These are phyloP conservation scores for Galeopsomyia nigrocyanea DNA, from an alignment of 2,888 invertebrate species.

Conservation along the genomic window DNA sequence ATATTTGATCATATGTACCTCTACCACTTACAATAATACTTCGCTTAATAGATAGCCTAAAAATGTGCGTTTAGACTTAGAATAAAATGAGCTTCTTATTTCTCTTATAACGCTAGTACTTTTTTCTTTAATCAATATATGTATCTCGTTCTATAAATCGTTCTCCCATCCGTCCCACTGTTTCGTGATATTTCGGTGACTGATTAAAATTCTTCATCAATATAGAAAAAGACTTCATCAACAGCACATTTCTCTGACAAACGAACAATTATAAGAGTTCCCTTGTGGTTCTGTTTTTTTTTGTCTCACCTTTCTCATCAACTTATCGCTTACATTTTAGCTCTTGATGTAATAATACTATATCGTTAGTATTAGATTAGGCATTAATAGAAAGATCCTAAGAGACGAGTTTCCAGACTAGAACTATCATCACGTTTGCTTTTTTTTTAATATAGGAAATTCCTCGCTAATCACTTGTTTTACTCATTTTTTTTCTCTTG, in stretches of 20 bases:
- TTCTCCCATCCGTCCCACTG: conserved; percentile 38
- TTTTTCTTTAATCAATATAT: conserved; percentile 35
- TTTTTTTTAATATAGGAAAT: conserved; percentile 37
- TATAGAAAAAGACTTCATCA: conserved; percentile 47
- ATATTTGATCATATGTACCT: conserved; percentile 31
- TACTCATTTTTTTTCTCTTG: conserved; percentile 36
- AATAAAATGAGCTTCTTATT: conserved; percentile 31
- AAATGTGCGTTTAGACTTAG: conserved; percentile 41
- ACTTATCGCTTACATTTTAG: conserved; percentile 44
- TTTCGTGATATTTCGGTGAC: conserved; percentile 34
- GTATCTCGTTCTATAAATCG: conserved; percentile 38
- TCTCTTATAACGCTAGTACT: conserved; percentile 46
- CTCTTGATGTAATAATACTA: conserved; percentile 53
- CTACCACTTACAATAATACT: conserved; percentile 37
- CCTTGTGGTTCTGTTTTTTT: conserved; percentile 35
- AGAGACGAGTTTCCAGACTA: conserved; percentile 57
- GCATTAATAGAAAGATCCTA: conserved; percentile 48
- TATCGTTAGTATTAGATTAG: conserved; percentile 52
- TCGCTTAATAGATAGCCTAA: conserved; percentile 36
- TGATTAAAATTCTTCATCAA: conserved; percentile 45
- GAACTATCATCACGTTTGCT: conserved; percentile 61
- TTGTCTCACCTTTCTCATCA: conserved; percentile 29
- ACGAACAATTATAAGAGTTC: conserved; percentile 39
- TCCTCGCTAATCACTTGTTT: conserved; percentile 21
- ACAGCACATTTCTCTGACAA: conserved; percentile 42